Percentiles rank a stretch among this genome's conserved stretches.
Conservation (phyloP, 2,888 invertebrate genomes). For the Slavum lentiscoides region DNA sequence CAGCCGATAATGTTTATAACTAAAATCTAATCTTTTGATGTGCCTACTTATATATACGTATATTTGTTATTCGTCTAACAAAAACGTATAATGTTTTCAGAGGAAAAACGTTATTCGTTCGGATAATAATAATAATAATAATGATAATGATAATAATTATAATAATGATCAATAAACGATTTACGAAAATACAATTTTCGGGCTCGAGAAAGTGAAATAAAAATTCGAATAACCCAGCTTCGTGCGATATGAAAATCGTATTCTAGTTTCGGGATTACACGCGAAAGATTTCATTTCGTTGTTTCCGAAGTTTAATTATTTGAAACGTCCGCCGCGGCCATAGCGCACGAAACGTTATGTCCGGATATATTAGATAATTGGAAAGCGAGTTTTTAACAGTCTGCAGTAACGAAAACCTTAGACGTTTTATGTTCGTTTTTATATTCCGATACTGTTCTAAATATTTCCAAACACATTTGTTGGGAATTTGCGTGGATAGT, state of each 20-base stretch:
- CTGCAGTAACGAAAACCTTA: too few species aligned
- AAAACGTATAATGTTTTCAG: not conserved
- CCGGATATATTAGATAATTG: not conserved
- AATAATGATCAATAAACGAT: not conserved
- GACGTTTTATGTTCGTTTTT: too few species aligned
- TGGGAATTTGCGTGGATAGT: too few species aligned
- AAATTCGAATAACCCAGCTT: not conserved
- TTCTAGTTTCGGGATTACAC: not conserved
- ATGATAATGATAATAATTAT: too few species aligned
- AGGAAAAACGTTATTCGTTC: not conserved
- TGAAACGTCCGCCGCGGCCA: not conserved
- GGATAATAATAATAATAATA: not conserved
- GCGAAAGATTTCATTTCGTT: not conserved
- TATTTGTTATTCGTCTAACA: too few species aligned
- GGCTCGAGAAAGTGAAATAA: not conserved
- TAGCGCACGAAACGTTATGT: too few species aligned
- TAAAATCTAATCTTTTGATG: too few species aligned
- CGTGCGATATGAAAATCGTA: not conserved
- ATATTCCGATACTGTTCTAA: too few species aligned
- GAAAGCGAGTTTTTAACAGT: not conserved
- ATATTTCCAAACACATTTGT: too few species aligned
- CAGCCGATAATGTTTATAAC: too few species aligned
- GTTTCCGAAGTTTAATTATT: conserved; percentile 19
- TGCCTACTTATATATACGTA: too few species aligned
- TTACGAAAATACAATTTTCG: not conserved